These are phyloP conservation scores for Miltochrista miniata DNA, from an alignment of 2,888 invertebrate species.

Conservation along the genomic window DNA sequence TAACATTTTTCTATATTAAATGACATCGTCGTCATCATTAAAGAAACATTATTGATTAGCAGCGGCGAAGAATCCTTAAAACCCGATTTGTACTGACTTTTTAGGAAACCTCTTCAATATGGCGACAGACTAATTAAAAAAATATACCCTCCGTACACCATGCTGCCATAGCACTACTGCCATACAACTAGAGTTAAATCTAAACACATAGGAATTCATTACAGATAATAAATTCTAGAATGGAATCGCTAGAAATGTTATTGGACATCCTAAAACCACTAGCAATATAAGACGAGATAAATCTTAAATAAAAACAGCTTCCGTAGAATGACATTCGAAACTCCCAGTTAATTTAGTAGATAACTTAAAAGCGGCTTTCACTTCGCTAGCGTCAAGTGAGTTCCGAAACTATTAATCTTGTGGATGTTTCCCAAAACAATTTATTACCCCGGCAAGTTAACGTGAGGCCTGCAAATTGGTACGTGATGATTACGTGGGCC, in stretches of 20 bases:
- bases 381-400: constrained; percentile 64
- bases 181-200: neutral
- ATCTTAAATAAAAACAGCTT: constrained; percentile 29
- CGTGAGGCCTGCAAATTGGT: constrained; percentile 61
- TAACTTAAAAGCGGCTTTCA: constrained; percentile 61
- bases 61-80: too few relatives aligned
- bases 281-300: constrained; percentile 24
- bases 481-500: constrained; percentile 64
- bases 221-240: neutral
- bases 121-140: too few relatives aligned
- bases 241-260: neutral
- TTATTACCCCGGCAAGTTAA: constrained; percentile 65
- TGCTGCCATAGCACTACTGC: too few relatives aligned
- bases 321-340: constrained; percentile 38
- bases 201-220: neutral
- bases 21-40: too few relatives aligned
- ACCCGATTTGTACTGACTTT: too few relatives aligned
- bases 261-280: neutral
- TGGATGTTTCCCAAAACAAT: constrained; percentile 74
- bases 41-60: too few relatives aligned
- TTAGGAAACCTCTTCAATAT: too few relatives aligned
- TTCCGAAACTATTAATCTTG: constrained; percentile 74
- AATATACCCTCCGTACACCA: too few relatives aligned
- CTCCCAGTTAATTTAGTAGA: constrained; percentile 51
- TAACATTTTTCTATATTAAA: constrained; percentile 13